phyloP scores from a whole-genome alignment of 2,113 vertebrate species.

The western clawed frog (Xenopus tropicalis) region DNA sequence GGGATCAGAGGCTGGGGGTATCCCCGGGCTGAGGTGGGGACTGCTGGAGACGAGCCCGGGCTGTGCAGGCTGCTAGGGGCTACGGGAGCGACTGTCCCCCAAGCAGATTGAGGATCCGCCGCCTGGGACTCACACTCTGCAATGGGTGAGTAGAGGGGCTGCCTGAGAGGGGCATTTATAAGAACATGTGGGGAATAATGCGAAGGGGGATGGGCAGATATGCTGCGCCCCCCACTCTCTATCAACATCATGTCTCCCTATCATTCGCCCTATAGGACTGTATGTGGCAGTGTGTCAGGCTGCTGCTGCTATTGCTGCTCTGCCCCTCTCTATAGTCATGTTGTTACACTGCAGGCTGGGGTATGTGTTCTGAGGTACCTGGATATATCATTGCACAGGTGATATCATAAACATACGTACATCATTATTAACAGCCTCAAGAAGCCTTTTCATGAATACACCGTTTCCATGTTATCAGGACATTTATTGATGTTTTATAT shows the following conservation, averaged over 20 bases:
- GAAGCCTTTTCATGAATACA: no score
- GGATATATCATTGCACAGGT: no score
- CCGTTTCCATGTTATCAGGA: no score
- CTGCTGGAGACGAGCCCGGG: slow-evolving; percentile 25
- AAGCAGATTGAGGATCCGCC: slow-evolving; percentile 27
- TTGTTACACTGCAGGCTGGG: not conserved
- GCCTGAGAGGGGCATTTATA: slow-evolving; percentile 20
- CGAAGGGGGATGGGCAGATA: slow-evolving; percentile 11
- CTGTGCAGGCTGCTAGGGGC: slow-evolving; percentile 7
- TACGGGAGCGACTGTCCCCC: not conserved
- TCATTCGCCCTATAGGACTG: not conserved
- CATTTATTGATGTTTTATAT: no score
- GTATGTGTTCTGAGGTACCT: no score
- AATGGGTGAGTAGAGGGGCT: slow-evolving; percentile 38
- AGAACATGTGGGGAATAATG: slow-evolving; percentile 10
- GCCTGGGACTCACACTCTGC: slow-evolving; percentile 33
- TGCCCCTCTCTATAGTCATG: not conserved
- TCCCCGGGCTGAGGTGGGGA: slow-evolving; percentile 22
- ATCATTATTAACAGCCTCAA: no score
- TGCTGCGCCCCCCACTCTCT: slow-evolving; percentile 8
- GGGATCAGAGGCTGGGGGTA: slow-evolving; percentile 25
- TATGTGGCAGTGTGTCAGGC: not conserved
- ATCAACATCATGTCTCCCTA: not conserved
- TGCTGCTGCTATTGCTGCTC: not conserved
- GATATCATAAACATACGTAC: no score